phyloP scores from a whole-genome alignment of 92 coral and sea anemone species.

The Actinernus sp. region DNA sequence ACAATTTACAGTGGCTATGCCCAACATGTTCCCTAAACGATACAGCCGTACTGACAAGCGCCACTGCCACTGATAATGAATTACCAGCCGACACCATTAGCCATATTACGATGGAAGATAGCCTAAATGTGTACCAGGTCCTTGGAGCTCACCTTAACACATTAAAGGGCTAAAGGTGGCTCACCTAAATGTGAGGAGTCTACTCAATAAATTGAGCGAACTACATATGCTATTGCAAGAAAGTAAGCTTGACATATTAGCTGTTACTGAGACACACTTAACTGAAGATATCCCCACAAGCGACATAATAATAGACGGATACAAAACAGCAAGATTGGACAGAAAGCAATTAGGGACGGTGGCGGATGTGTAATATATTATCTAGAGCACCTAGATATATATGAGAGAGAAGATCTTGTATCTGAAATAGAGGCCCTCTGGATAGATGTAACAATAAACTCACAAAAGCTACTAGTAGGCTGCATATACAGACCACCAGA shows the following conservation, averaged over 20 bases:
- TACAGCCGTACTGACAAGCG: no score
- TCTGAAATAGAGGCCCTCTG: conserved; percentile 37
- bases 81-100: no score
- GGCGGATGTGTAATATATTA: conserved; percentile 55
- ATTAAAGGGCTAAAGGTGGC: no score
- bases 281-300: conserved; percentile 11
- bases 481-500: conserved; percentile 57
- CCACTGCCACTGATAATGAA: no score
- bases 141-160: no score
- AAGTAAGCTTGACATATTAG: conserved; percentile 35
- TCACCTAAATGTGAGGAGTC: no score
- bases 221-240: conserved; percentile 24
- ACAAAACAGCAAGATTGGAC: conserved; percentile 35
- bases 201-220: conserved; percentile 16
- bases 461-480: conserved; percentile 53
- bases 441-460: conserved; percentile 38
- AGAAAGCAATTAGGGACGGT: conserved; percentile 56
- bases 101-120: no score
- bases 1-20: not conserved
- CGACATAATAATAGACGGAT: conserved; percentile 21
- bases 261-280: conserved; percentile 56
- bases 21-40: no score
- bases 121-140: no score
- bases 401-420: conserved; percentile 22
- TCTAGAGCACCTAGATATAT: conserved; percentile 31